Base-by-base conservation (phyloP, 2,888 invertebrate species). In the Saturnia pavonia region DNA sequence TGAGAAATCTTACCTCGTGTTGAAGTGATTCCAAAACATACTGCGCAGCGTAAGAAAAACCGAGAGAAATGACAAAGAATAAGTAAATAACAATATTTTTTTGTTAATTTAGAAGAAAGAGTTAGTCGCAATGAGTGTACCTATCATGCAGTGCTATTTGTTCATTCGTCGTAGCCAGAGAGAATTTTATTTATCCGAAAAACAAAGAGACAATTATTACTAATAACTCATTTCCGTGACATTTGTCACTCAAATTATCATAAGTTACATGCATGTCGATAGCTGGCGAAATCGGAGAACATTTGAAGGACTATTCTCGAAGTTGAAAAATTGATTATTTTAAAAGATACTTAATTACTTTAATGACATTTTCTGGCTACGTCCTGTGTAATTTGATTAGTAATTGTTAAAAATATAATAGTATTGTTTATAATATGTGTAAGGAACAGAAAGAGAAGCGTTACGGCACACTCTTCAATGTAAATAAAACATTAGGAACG, bases 11-110 rank as follows among this genome's bases (percentile, higher is more conserved):
- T 98, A 98, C 98, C 98, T 98, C 96, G 98, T 97, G 94, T 98
- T 98, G 97, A 98, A 98, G 97, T 98, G 97, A 96, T 98, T 98
- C 98, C 98, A 98, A 97, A 98, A 98, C 96, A 98, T 97, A 97
- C 98, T 98, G 97, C 95, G 96, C 96, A 96, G 96, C 96, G 96
- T 95, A 95, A 95, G 95, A 94, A 94, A 79, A 95, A 96, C 95
- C 96, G 95, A 95, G 92, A 95, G 95, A 95, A 95, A 95, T 94
- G 91, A 95, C 94, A 95, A 92, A 91, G 85, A 90, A 91, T 91
- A 82, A 91, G 87, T 91, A 85, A 90, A 87, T 91, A 84, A 87
- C 85, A 84, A 86, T 90, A 86, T 84, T 80, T 79, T 80, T 83
- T 85, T 80, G 81, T 86, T 88, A 91, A 86, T 87, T 88, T 87